Conservation (phyloP, 2,113 vertebrate species). For the Parotia lawesii region DNA sequence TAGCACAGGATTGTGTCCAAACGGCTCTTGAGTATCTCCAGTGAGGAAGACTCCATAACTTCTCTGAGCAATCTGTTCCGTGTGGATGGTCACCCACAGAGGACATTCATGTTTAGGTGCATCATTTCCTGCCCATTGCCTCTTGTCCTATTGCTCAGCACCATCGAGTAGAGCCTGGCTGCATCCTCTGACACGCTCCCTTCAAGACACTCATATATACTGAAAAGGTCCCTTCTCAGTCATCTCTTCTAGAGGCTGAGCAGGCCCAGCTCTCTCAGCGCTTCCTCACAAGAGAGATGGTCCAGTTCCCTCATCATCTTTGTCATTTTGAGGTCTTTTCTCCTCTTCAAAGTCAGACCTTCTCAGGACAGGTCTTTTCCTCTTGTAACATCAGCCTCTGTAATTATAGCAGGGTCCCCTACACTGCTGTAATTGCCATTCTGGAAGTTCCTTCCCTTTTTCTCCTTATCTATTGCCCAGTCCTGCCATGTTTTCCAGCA, state of each 20-base stretch:
- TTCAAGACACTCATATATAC: neutral
- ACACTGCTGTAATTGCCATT: neutral
- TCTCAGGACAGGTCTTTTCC: neutral
- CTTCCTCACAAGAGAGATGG: neutral
- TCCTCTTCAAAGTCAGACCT: neutral
- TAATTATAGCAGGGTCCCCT: rapidly evolving
- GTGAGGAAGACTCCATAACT: neutral
- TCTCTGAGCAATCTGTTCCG: neutral
- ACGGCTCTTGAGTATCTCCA: neutral
- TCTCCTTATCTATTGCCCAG: neutral
- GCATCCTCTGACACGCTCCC: neutral
- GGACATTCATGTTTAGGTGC: neutral
- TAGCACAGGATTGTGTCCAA: neutral
- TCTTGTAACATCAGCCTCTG: neutral
- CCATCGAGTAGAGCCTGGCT: rapidly evolving
- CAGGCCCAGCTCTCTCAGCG: neutral
- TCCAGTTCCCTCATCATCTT: neutral
- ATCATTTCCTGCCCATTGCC: neutral
- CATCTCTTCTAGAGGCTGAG: neutral
- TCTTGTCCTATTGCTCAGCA: neutral
- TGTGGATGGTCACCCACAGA: neutral
- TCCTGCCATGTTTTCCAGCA: neutral
- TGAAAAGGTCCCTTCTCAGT: neutral
- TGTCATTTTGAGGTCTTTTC: neutral
- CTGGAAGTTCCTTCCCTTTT: neutral